Conservation (phyloP, 2,797 vertebrate genomes). For the Percopsis omiscomaycus region DNA sequence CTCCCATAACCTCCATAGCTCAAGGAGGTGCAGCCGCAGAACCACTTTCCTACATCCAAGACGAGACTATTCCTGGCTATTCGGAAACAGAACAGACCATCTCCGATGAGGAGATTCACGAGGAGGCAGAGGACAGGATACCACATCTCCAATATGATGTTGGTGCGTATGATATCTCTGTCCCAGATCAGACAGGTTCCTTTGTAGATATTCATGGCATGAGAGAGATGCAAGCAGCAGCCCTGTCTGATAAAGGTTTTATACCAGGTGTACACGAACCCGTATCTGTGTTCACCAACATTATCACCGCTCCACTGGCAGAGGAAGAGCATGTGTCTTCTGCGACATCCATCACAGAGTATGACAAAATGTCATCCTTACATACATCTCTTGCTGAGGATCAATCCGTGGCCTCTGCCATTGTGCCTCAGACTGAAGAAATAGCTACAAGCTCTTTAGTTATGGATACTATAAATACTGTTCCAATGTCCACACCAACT, state of each 20-base stretch:
- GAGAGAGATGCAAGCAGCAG: conserved; percentile 79
- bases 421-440: conserved; percentile 88
- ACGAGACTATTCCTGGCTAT: conserved; percentile 95
- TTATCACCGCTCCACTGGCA: conserved; percentile 92
- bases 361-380: conserved; percentile 94
- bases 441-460: conserved; percentile 84
- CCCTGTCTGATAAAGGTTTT: conserved; percentile 78
- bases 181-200: conserved; percentile 84
- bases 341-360: conserved; percentile 96
- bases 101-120: conserved; percentile 98
- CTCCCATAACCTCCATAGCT: conserved; percentile 64
- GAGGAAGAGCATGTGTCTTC: conserved; percentile 98
- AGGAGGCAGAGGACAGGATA: conserved; percentile 92
- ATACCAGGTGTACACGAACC: conserved; percentile 79
- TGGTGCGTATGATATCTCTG: conserved; percentile 85
- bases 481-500: conserved; percentile 80
- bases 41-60: conserved; percentile 91
- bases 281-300: conserved; percentile 88
- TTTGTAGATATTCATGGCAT: conserved; percentile 85
- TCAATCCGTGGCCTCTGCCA: conserved; percentile 87
- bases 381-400: conserved; percentile 95
- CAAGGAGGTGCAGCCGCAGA: conserved; percentile 79
- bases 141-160: conserved; percentile 89
- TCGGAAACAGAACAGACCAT: conserved; percentile 98
- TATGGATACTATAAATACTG: conserved; percentile 82